These are phyloP conservation scores for Chanos chanos DNA, from an alignment of 2,797 vertebrate genomes.

Conservation along the genomic window DNA sequence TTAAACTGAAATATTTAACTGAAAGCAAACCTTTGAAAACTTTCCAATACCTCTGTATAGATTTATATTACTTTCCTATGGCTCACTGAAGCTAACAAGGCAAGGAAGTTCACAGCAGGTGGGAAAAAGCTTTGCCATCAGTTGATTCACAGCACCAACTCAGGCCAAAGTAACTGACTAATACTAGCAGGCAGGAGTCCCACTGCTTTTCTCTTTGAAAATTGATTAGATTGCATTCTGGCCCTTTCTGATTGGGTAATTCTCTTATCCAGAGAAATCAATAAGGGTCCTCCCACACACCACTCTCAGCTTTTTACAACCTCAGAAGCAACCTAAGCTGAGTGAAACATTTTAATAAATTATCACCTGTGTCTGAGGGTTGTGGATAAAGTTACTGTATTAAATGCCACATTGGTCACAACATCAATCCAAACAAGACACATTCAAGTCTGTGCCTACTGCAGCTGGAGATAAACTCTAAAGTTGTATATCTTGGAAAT, in stretches of 20 bases:
- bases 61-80: neutral
- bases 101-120: neutral
- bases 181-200: slow-evolving; percentile 45
- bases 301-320: slow-evolving; percentile 15
- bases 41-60: slow-evolving; percentile 2
- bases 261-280: slow-evolving; percentile 46
- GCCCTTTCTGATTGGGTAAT: slow-evolving; percentile 40
- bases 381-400: too few species aligned
- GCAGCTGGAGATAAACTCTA: too few species aligned
- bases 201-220: slow-evolving; percentile 51
- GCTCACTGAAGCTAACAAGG: neutral
- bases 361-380: too few species aligned
- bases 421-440: too few species aligned
- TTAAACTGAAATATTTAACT: too few species aligned
- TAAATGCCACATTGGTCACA: too few species aligned
- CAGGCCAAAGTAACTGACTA: slow-evolving; percentile 32
- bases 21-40: neutral
- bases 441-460: too few species aligned
- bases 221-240: slow-evolving; percentile 51
- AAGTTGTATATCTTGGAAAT: too few species aligned
- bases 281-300: slow-evolving; percentile 23
- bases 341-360: slow-evolving; percentile 10
- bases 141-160: slow-evolving; percentile 37
- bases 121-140: neutral
- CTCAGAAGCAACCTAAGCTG: neutral